Conservation (phyloP, 2,888 invertebrate genomes). For the Gisinianus flammeolus region DNA sequence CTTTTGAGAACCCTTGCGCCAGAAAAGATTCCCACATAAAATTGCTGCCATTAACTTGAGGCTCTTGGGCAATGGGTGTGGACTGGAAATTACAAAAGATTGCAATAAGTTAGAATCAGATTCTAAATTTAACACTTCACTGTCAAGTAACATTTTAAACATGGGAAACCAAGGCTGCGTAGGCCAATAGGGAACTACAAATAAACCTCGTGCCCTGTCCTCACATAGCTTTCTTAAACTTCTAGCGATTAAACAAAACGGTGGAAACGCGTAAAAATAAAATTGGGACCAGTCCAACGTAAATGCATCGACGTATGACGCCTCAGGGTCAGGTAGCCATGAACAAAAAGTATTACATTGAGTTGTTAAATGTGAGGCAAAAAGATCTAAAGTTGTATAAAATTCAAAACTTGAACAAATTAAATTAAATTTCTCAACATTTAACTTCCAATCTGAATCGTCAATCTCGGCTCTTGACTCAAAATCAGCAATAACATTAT, state of each 20-base stretch:
- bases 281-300: not conserved
- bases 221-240: not conserved
- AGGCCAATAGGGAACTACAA: slow-evolving; percentile 2
- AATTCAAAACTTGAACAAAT: not conserved
- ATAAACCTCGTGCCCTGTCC: not conserved
- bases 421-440: not conserved
- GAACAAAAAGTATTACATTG: not conserved
- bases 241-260: not conserved
- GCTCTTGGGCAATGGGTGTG: not conserved
- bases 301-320: not conserved
- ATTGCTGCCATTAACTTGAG: not conserved
- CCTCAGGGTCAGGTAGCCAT: not conserved
- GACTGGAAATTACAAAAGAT: not conserved
- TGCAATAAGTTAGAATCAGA: not conserved
- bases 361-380: not conserved
- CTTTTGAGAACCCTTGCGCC: not conserved
- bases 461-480: not conserved
- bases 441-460: slow-evolving; percentile 11
- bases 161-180: slow-evolving; percentile 7
- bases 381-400: not conserved
- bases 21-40: not conserved
- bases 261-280: not conserved
- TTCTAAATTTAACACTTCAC: not conserved
- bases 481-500: not conserved
- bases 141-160: not conserved